phyloP scores from a whole-genome alignment of 2,888 invertebrate species.

The Drosophila cognata region DNA sequence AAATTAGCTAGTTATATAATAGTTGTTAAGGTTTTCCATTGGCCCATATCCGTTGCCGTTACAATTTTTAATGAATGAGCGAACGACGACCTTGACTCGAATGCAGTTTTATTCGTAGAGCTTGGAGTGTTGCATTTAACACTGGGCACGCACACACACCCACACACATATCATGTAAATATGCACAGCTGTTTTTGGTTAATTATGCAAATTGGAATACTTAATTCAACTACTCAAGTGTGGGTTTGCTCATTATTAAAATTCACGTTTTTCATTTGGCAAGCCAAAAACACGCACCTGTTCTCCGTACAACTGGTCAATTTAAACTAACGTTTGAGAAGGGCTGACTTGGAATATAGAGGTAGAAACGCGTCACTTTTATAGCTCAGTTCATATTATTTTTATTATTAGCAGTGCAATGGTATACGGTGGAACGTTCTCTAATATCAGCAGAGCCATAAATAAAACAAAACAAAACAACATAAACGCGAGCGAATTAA shows the following conservation, averaged over 20 bases:
- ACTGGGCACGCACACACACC: slow-evolving; percentile 36
- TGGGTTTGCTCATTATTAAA: neutral
- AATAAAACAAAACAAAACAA: slow-evolving; percentile 21
- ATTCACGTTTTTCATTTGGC: slow-evolving; percentile 17
- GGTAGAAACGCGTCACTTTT: neutral
- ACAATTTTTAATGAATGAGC: slow-evolving; percentile 44
- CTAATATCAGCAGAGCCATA: slow-evolving; percentile 4
- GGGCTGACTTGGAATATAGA: slow-evolving; percentile 13
- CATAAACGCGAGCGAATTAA: slow-evolving; percentile 10
- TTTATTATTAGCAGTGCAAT: slow-evolving; percentile 11
- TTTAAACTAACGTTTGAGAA: slow-evolving; percentile 50
- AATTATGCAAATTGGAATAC: slow-evolving; percentile 51
- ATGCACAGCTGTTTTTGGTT: slow-evolving; percentile 73
- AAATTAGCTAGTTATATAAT: slow-evolving; percentile 29
- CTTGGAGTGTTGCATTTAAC: slow-evolving; percentile 32
- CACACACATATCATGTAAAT: slow-evolving; percentile 43
- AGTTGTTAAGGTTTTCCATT: slow-evolving; percentile 11
- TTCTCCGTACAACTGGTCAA: slow-evolving; percentile 45
- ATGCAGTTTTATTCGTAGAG: slow-evolving; percentile 50
- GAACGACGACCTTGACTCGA: slow-evolving; percentile 61
- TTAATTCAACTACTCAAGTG: slow-evolving; percentile 13
- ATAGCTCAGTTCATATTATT: slow-evolving; percentile 18
- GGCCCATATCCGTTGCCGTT: slow-evolving; percentile 26
- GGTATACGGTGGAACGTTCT: neutral
- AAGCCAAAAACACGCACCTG: slow-evolving; percentile 55